phyloP scores from a whole-genome alignment of 2,797 vertebrate species.

The Lagocephalus sceleratus region DNA sequence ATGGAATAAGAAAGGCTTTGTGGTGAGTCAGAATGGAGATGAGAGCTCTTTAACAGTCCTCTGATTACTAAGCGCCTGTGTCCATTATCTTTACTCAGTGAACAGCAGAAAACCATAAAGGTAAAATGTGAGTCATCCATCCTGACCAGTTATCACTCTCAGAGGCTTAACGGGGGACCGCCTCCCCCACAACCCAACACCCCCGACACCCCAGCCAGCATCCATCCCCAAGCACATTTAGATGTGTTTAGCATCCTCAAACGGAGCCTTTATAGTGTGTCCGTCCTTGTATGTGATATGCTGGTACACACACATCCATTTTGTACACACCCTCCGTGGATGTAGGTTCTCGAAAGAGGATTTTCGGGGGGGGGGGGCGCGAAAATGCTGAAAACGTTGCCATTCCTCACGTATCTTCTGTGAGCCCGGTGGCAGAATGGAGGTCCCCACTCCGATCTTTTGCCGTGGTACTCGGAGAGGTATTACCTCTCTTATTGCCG shows the following conservation, averaged over 20 bases:
- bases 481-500: conserved; percentile 73
- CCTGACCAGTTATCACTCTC: conserved; percentile 59
- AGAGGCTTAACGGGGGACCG: conserved; percentile 36
- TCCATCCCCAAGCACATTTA: conserved; percentile 17
- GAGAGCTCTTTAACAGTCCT: conserved; percentile 69
- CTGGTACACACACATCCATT: conserved; percentile 21
- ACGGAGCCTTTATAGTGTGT: conserved; percentile 9
- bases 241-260: not conserved
- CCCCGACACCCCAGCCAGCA: not conserved
- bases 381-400: conserved; percentile 37
- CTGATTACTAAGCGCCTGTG: conserved; percentile 71
- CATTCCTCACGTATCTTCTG: conserved; percentile 41
- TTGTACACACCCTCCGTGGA: conserved; percentile 1
- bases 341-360: conserved; percentile 11
- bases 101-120: conserved; percentile 68
- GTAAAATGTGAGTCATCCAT: conserved; percentile 74
- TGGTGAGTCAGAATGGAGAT: conserved; percentile 62
- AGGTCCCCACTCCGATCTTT: conserved; percentile 38
- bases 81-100: conserved; percentile 73
- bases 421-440: conserved; percentile 16
- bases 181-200: not conserved
- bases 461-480: conserved; percentile 56
- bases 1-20: conserved; percentile 64
- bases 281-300: not conserved
- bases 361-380: conserved; percentile 27